Conservation (phyloP, 2,888 invertebrate species). For the Clistopyga incitator region DNA sequence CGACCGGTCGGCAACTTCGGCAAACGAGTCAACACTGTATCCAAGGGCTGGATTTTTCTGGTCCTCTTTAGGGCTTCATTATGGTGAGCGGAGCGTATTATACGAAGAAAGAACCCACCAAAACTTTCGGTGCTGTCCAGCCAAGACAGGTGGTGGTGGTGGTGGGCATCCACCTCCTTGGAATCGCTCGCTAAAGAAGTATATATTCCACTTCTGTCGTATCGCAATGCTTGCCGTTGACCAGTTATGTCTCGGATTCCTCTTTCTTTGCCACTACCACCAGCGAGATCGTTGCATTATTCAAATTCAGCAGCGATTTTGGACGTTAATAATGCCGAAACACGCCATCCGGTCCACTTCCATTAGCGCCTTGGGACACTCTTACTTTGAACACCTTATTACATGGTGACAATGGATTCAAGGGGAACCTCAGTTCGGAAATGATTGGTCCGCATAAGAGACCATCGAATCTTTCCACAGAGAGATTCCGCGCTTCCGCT, state of each 20-base stretch:
- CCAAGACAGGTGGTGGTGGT: constrained; percentile 56
- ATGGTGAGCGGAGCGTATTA: constrained; percentile 22
- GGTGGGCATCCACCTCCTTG: constrained; percentile 46
- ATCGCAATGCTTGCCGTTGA: constrained; percentile 4
- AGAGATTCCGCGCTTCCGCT: constrained; percentile 31
- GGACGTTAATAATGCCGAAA: constrained; percentile 20
- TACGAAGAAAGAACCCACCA: constrained; percentile 25
- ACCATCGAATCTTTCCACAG: constrained; percentile 19
- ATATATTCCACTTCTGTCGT: not conserved
- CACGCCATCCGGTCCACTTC: constrained; percentile 42
- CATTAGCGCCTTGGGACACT: constrained; percentile 35
- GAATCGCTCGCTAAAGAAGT: constrained; percentile 25
- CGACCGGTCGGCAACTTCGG: constrained; percentile 28
- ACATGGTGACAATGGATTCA: constrained; percentile 15
- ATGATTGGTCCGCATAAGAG: constrained; percentile 11
- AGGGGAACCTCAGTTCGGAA: not conserved
- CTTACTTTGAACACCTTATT: constrained; percentile 36
- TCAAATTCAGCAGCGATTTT: constrained; percentile 58
- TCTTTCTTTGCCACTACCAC: not conserved
- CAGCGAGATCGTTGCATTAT: constrained; percentile 32
- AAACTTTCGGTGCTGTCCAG: constrained; percentile 20
- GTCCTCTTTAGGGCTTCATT: constrained; percentile 66
- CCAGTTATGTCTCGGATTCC: constrained; percentile 6
- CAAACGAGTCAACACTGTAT: constrained; percentile 20
- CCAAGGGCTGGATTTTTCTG: constrained; percentile 44